A percentile compares a stretch with the other conserved stretches of the same genome.
phyloP scores from a whole-genome alignment of 2,888 invertebrate species.

The Eupithecia subumbrata region DNA sequence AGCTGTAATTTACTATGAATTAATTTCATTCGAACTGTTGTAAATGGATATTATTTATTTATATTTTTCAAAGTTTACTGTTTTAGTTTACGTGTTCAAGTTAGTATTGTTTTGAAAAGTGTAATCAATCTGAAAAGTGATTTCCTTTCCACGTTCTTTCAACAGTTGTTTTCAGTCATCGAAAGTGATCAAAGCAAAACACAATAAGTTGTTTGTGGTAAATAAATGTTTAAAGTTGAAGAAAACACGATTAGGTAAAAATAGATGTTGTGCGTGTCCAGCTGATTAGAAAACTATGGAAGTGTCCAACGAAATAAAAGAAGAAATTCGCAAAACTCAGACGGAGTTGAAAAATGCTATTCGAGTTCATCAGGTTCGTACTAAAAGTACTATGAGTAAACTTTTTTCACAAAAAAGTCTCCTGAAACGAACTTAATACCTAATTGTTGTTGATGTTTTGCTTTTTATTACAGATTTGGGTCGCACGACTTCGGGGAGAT shows the following conservation, averaged over 20 bases:
- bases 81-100: neutral
- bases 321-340: slow-evolving; percentile 85
- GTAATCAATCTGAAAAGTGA: slow-evolving; percentile 17
- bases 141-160: slow-evolving; percentile 22
- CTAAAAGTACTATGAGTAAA: neutral
- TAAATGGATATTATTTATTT: neutral
- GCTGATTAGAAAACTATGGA: slow-evolving; percentile 69
- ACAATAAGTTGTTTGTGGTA: neutral
- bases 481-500: slow-evolving; percentile 82
- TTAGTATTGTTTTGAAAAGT: slow-evolving; percentile 30
- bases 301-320: slow-evolving; percentile 85
- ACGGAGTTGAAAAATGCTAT: slow-evolving; percentile 86
- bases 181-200: slow-evolving; percentile 29
- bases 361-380: slow-evolving; percentile 85
- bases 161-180: slow-evolving; percentile 22
- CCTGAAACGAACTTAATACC: neutral
- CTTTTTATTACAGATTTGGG: slow-evolving; percentile 68
- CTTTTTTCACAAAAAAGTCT: neutral
- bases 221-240: neutral
- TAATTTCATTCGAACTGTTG: neutral
- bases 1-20: neutral
- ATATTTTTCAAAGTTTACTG: slow-evolving; percentile 2
- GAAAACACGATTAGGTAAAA: neutral
- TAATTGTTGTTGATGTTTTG: neutral
- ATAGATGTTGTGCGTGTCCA: slow-evolving; percentile 1